Evolutionary conservation across 2,113 vertebrate genomes (phyloP), one percentile per base, ranked within the genome.

Genomic region (Meleagris gallopavo): DNA sequence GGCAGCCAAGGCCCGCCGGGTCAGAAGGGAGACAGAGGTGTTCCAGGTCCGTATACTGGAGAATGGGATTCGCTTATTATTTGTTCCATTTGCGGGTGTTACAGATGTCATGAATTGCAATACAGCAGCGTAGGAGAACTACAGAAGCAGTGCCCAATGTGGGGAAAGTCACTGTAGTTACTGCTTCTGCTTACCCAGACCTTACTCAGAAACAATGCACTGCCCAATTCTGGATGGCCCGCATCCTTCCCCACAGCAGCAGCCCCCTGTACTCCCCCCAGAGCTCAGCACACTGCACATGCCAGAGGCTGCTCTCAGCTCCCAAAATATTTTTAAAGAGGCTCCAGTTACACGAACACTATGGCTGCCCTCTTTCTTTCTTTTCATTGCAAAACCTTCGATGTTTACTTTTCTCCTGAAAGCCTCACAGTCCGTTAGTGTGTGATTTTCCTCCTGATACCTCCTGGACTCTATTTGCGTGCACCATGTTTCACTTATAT

Each of bases 21-120:
- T 60, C 95, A 88, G 22, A 98, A 99, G 92, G 99, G 99, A 81
- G 97, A 92, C 43, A 97, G 89, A 82, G 99, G 99, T 79, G 90
- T 96, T 74, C 86, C 65, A 98, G 99, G 99, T 99, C 30, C 94
- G 98, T 94, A 18, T 55, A 48, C 38, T 1, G 1, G 38, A 85
- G 67, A 65, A 25, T 20, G 18, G 14, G 24, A 75, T 52, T 61
- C 50, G n/a, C 48, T 58, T 70, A 30, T 7, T 57, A 20, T 10
- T 76, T 91, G n/a, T 55, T 86, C 43, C 48, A 50, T 15, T 36
- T 34, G 32, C n/a, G 30, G 24, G 55, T 32, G 16, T 52, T 62
- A 17, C 1, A n/a, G 30, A 10, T 22, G 13, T n/a, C 52, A 64
- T 30, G 30, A 66, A 74, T 18, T 9, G 13, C 46, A 27, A 15